phyloP scores from a whole-genome alignment of 2,888 invertebrate genomes.

The Crossocerus cetratus region DNA sequence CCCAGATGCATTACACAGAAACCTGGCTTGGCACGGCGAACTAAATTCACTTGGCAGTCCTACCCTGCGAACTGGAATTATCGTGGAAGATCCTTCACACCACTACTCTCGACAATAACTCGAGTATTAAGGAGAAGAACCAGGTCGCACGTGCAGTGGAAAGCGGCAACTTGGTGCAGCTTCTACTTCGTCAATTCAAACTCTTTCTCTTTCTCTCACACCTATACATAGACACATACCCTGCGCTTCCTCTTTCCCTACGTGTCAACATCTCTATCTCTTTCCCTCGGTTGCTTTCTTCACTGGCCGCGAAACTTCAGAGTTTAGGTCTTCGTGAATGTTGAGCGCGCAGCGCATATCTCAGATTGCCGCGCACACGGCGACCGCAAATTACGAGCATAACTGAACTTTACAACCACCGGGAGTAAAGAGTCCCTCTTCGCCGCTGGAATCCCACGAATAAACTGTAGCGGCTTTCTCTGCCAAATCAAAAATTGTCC shows the following conservation, averaged over 20 bases:
- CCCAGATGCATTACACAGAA: not conserved
- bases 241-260: no score
- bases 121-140: conserved; percentile 5
- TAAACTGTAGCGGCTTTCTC: no score
- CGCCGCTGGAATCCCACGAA: no score
- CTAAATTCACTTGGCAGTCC: conserved; percentile 3
- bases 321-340: conserved; percentile 16
- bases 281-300: no score
- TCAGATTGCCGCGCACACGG: conserved; percentile 13
- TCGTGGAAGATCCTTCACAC: not conserved
- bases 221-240: no score
- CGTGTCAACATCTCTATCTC: no score
- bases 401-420: not conserved
- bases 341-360: conserved; percentile 20
- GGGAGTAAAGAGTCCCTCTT: no score
- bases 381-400: not conserved
- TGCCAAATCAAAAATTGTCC: no score
- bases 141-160: conserved; percentile 26
- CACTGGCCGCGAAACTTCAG: not conserved
- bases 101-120: not conserved
- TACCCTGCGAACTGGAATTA: not conserved
- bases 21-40: not conserved
- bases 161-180: conserved; percentile 24
- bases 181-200: not conserved
- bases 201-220: no score